Percentiles rank a stretch among this genome's conserved stretches.
These are phyloP conservation scores for Acleris laterana DNA, from an alignment of 2,888 invertebrate genomes.

Conservation along the genomic window DNA sequence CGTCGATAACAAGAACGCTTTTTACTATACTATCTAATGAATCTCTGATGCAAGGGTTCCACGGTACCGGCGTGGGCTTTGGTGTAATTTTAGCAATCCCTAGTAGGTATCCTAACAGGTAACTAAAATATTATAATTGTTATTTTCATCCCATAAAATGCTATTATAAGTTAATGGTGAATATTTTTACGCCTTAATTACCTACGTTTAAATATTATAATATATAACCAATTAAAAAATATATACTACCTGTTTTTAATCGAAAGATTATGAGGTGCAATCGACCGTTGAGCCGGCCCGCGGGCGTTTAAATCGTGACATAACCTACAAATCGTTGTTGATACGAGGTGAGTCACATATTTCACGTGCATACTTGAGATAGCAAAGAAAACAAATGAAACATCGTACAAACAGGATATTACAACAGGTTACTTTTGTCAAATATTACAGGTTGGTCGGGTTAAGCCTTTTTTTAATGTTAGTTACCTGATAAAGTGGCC, in stretches of 20 bases:
- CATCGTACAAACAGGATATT: neutral
- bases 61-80: neutral
- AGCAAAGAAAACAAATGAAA: conserved; percentile 22
- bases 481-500: conserved; percentile 77
- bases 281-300: conserved; percentile 10
- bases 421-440: neutral
- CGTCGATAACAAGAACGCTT: too few species aligned
- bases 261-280: neutral
- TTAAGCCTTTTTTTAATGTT: conserved; percentile 40
- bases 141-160: too few species aligned
- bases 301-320: conserved; percentile 25
- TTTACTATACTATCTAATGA: too few species aligned
- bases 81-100: neutral
- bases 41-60: too few species aligned
- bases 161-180: too few species aligned
- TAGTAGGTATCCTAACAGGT: too few species aligned
- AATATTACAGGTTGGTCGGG: conserved; percentile 19
- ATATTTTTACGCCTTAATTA: too few species aligned
- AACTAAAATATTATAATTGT: too few species aligned
- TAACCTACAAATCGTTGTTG: conserved; percentile 35
- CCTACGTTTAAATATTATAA: too few species aligned
- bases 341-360: conserved; percentile 31
- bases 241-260: too few species aligned
- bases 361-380: conserved; percentile 16
- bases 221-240: too few species aligned